phyloP scores from a whole-genome alignment of 1,140 invertebrate genomes.

The Polypedilum vanderplanki region DNA sequence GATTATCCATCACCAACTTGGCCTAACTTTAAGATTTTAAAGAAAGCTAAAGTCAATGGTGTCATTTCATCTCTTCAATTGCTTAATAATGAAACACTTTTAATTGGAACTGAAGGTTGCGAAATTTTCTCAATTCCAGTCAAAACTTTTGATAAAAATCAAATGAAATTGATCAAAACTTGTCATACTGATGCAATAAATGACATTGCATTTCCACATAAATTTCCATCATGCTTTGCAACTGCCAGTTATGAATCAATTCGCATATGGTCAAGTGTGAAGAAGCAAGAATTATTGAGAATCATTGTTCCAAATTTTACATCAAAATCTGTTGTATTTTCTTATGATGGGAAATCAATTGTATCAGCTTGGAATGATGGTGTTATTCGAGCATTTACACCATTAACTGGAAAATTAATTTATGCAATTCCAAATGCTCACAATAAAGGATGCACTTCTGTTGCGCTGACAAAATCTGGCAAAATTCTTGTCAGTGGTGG shows the following conservation, averaged over 20 bases:
- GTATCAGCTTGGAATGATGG: constrained; percentile 84
- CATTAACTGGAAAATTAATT: constrained; percentile 68
- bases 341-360: constrained; percentile 69
- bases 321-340: constrained; percentile 69
- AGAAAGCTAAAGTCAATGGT: constrained; percentile 52
- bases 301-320: constrained; percentile 79
- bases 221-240: constrained; percentile 75
- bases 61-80: constrained; percentile 59
- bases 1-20: constrained; percentile 48
- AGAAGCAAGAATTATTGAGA: constrained; percentile 69
- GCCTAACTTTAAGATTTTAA: constrained; percentile 53
- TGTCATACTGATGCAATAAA: constrained; percentile 75
- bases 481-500: constrained; percentile 75
- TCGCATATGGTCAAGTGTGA: constrained; percentile 71
- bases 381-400: constrained; percentile 74
- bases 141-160: constrained; percentile 52
- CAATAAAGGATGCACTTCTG: constrained; percentile 55
- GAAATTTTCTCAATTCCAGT: constrained; percentile 77
- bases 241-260: constrained; percentile 77
- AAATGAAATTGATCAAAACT: constrained; percentile 61
- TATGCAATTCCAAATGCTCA: constrained; percentile 80
- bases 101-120: constrained; percentile 66
- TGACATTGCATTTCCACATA: constrained; percentile 74
- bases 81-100: constrained; percentile 49
- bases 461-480: constrained; percentile 65